phyloP scores from a whole-genome alignment of 2,113 vertebrate genomes.

The Thomomys bottae region DNA sequence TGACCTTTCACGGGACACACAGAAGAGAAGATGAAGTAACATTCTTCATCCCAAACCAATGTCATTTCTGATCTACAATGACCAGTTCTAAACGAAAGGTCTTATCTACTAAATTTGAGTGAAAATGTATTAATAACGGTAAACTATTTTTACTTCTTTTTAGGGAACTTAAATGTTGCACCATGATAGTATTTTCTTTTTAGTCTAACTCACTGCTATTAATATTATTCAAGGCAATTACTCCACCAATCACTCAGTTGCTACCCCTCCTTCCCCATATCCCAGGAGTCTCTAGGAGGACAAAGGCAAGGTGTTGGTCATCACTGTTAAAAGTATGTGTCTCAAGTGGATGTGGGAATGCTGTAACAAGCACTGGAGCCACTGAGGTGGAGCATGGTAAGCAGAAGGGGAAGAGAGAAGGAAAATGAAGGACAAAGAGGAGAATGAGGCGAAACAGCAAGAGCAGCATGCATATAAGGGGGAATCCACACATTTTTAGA shows the following conservation, averaged over 20 bases:
- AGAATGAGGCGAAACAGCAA: too few relatives aligned
- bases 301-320: background rate
- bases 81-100: background rate
- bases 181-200: background rate
- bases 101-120: background rate
- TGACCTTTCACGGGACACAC: background rate
- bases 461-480: background rate
- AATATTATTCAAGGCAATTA: background rate
- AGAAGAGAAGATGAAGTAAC: background rate
- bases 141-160: slow-evolving; percentile 1
- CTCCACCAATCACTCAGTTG: background rate
- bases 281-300: background rate
- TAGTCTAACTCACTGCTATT: background rate
- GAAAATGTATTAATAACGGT: slow-evolving; percentile 22
- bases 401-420: too few relatives aligned
- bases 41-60: background rate
- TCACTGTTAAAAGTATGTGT: background rate
- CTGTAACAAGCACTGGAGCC: too few relatives aligned
- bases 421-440: too few relatives aligned
- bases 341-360: too few relatives aligned
- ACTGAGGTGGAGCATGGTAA: too few relatives aligned
- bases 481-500: background rate
- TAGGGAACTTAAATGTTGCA: slow-evolving; percentile 6
- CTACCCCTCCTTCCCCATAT: background rate
- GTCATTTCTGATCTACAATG: slow-evolving; percentile 15